These are phyloP conservation scores for Portunus trituberculatus DNA, from an alignment of 1,140 invertebrate genomes.

Conservation along the genomic window DNA sequence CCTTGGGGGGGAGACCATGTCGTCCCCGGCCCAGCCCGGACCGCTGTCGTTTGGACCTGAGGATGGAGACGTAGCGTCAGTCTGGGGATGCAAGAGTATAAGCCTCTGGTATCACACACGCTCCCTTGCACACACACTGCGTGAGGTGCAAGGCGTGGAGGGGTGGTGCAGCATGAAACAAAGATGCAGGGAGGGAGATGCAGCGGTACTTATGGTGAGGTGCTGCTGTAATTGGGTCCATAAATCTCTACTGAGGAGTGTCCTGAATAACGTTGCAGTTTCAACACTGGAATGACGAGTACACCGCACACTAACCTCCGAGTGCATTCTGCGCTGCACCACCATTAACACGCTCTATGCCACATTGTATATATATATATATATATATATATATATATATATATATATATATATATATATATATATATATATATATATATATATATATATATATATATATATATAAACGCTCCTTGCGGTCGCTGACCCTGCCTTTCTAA, in stretches of 20 bases:
- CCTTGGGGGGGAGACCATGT: neutral
- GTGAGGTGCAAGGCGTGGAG: too few relatives aligned
- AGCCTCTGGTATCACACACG: too few relatives aligned
- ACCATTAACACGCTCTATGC: neutral
- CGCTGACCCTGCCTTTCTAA: neutral
- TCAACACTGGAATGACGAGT: neutral
- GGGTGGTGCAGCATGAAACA: too few relatives aligned
- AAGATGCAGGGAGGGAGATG: too few relatives aligned
- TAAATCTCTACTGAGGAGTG: too few relatives aligned
- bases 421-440: neutral
- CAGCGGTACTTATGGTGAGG: too few relatives aligned
- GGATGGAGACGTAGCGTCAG: neutral
- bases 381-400: neutral
- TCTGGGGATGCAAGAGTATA: too few relatives aligned
- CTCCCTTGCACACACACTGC: too few relatives aligned
- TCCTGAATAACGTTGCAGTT: neutral
- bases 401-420: neutral
- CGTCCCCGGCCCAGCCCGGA: constrained; percentile 3
- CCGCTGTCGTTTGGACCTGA: neutral
- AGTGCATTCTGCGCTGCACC: too few relatives aligned
- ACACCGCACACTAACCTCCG: too few relatives aligned
- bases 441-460: neutral
- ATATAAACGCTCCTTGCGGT: neutral
- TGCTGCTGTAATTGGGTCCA: too few relatives aligned
- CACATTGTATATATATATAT: too few relatives aligned